Evolutionary conservation across 2,888 invertebrate genomes (phyloP).

Genomic region (Adineta ricciae): DNA sequence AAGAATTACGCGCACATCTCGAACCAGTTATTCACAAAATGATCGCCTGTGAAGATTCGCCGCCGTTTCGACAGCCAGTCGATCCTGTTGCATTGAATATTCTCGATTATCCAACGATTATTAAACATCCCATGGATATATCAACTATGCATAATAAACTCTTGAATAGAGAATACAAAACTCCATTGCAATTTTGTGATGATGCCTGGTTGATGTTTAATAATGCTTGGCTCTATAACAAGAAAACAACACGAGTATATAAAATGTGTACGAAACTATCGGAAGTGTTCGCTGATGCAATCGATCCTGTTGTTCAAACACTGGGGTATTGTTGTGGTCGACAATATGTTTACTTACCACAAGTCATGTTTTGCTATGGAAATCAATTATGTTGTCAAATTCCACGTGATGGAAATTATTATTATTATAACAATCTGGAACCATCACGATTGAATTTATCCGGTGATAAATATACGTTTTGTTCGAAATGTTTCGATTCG

Average conservation of each 20-base stretch:
- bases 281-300: constrained; percentile 92
- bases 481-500: constrained; percentile 99
- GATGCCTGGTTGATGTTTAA: constrained; percentile 99
- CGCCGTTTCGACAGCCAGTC: constrained; percentile 91
- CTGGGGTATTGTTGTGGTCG: constrained; percentile 96
- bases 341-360: constrained; percentile 95
- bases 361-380: constrained; percentile 95
- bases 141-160: constrained; percentile 84
- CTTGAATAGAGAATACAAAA: constrained; percentile 80
- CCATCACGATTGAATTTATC: constrained; percentile 28
- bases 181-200: constrained; percentile 98
- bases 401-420: constrained; percentile 92
- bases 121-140: constrained; percentile 90
- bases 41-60: constrained; percentile 60
- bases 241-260: constrained; percentile 92
- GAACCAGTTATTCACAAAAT: constrained; percentile 20
- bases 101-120: constrained; percentile 82
- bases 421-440: constrained; percentile 52
- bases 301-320: constrained; percentile 94
- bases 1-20: not conserved
- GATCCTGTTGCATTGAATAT: constrained; percentile 64
- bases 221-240: constrained; percentile 98
- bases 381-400: constrained; percentile 89
- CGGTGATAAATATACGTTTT: constrained; percentile 81
- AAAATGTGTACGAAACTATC: constrained; percentile 91